A percentile compares a stretch with the other conserved stretches of the same genome.
Conservation (phyloP, 2,888 invertebrate genomes). For the Nomada ruficornis region DNA sequence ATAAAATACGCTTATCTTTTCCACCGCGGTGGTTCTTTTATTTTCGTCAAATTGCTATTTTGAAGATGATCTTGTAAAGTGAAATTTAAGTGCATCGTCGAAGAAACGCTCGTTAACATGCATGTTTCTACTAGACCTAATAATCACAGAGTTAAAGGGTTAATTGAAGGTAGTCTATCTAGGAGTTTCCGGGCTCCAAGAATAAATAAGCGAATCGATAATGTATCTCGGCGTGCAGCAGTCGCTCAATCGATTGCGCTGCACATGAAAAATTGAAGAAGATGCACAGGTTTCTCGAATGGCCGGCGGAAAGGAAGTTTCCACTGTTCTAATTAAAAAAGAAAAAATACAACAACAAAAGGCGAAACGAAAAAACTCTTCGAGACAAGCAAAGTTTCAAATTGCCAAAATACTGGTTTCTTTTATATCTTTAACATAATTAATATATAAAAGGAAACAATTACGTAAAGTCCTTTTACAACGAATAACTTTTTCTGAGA, state of each 20-base stretch:
- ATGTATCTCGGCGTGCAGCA: constrained; percentile 40
- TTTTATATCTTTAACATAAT: background rate
- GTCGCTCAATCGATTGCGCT: constrained; percentile 44
- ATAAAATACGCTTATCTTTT: too few relatives aligned
- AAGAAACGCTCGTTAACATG: background rate
- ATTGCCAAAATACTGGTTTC: background rate
- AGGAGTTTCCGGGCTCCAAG: constrained; percentile 42
- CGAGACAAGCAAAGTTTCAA: too few relatives aligned
- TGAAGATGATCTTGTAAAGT: background rate
- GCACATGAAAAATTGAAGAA: constrained; percentile 57
- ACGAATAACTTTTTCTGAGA: background rate
- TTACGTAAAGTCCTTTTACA: too few relatives aligned
- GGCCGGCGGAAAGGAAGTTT: constrained; percentile 1
- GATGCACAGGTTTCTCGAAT: constrained; percentile 28
- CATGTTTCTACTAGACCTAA: background rate
- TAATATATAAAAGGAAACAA: background rate
- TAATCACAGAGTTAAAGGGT: background rate
- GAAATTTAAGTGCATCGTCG: background rate
- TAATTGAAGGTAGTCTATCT: constrained; percentile 27
- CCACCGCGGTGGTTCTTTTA: too few relatives aligned
- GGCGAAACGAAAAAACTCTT: background rate
- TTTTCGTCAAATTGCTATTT: too few relatives aligned
- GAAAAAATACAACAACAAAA: background rate
- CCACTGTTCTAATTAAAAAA: background rate
- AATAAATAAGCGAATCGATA: constrained; percentile 54